Evolutionary conservation across 2,888 invertebrate genomes (phyloP).

Genomic region (Hydriomena furcata): DNA sequence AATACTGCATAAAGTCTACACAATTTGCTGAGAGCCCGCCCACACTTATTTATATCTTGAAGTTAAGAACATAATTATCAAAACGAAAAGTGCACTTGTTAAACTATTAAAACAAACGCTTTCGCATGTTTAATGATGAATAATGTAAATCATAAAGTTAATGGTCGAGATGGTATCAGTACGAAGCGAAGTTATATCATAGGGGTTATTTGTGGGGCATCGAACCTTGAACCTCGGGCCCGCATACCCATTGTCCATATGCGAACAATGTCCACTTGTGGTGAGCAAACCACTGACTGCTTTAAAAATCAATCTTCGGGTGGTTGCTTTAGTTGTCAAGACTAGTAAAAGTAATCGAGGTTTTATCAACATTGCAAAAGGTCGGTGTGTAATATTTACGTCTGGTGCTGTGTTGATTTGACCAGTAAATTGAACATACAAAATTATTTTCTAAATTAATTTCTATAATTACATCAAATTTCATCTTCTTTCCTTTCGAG

Average conservation of each 20-base stretch:
- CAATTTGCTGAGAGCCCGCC: no score
- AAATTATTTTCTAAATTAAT: no score
- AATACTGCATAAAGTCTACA: no score
- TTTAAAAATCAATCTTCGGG: conserved; percentile 13
- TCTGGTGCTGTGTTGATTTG: no score
- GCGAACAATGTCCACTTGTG: conserved; percentile 59
- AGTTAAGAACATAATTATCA: conserved; percentile 1
- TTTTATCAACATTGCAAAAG: no score
- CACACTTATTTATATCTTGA: no score
- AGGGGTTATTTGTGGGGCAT: conserved; percentile 70
- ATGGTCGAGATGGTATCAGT: conserved; percentile 65
- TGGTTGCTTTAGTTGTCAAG: conserved; percentile 2
- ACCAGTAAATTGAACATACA: no score
- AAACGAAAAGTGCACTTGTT: conserved; percentile 4
- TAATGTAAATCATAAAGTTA: conserved; percentile 54
- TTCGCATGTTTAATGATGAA: conserved; percentile 35
- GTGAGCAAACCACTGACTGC: conserved; percentile 40
- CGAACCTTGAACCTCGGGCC: conserved; percentile 61
- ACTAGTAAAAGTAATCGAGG: not conserved
- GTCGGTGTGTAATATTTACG: no score
- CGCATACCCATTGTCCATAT: conserved; percentile 69
- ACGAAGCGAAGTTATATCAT: conserved; percentile 52
- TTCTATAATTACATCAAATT: no score
- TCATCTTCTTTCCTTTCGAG: no score
- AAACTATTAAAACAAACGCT: conserved; percentile 15